Base-by-base conservation (phyloP, 1,140 invertebrate species). In the Alviniconcha marisindica region DNA sequence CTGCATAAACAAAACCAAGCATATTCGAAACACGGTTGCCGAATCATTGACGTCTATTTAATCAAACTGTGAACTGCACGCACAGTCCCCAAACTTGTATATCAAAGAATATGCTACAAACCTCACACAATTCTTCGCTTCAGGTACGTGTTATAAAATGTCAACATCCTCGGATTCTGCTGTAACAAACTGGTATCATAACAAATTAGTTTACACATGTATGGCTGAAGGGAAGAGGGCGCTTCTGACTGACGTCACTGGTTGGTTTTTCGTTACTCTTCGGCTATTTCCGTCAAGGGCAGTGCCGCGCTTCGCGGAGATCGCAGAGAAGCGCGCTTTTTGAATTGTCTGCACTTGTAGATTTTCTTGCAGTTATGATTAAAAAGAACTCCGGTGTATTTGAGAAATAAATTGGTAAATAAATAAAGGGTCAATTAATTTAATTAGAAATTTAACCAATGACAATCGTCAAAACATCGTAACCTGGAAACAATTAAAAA, bases 141-240 rank as follows among this genome's bases (percentile, higher is more conserved):
- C 48, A 40, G n/a, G 51, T 12, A 15, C 14, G 48, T 28, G 10
- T 21, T 7, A 73, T 3, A 21, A 73, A 24, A n/a, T 21, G 18
- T 38, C 21, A 18, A 28, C 48, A 69, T 38, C 12, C 42, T n/a
- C 69, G 21, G 33, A 42, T 38, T 48, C 38, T 56, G 51, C 56
- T 36, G 48, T 74, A 33, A 76, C 51, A 56, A 42, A 73, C 38
- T n/a, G 21, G 63, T 44, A 71, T 76, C 81, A 82, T 76, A 82
- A 60, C 54, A 76, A 74, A 74, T 76, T 76, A 82, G 36, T 76
- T 60, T 54, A 60, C 81, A 82, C 81, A 82, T 82, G 81, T 74
- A 48, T 82, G 73, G 54, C 71, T 56, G 73, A 14, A 54, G 73
- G 78, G 71, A 60, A 82, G 81, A 76, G 71, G 81, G 81, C 81